Conservation (phyloP, 1,140 invertebrate species). For the Tenebrio molitor region DNA sequence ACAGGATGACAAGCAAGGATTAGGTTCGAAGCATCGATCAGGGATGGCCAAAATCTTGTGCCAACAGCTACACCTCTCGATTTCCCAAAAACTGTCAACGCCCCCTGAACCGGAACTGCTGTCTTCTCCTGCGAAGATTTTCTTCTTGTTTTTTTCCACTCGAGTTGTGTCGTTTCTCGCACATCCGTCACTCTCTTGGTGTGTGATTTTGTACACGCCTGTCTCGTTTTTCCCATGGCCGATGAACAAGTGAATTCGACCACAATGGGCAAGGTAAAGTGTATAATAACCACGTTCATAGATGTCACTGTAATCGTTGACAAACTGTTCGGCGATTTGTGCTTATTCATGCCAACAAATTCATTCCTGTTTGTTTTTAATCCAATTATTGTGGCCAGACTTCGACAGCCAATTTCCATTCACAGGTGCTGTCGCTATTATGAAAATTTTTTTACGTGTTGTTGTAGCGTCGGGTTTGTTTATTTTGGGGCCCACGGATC, state of each 20-base stretch:
- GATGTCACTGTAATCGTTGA: slow-evolving; percentile 42
- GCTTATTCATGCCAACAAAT: slow-evolving; percentile 52
- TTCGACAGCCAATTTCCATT: slow-evolving; percentile 38
- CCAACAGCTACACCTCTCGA: not conserved
- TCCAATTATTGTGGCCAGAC: slow-evolving; percentile 45
- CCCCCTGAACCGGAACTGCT: too few relatives aligned
- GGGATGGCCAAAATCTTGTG: slow-evolving; percentile 17
- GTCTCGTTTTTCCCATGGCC: slow-evolving; percentile 3
- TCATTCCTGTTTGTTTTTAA: slow-evolving; percentile 53
- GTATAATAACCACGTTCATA: slow-evolving; percentile 42
- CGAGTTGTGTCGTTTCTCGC: too few relatives aligned
- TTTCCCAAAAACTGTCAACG: not conserved
- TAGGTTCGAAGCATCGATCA: slow-evolving; percentile 28
- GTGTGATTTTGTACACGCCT: slow-evolving; percentile 9
- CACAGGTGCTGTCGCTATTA: not conserved
- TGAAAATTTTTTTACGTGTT: not conserved
- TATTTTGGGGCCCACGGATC: too few relatives aligned
- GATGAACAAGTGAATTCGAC: not conserved
- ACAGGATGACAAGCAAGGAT: slow-evolving; percentile 50
- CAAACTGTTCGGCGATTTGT: slow-evolving; percentile 47
- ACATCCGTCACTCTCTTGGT: too few relatives aligned
- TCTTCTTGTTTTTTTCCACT: slow-evolving; percentile 5
- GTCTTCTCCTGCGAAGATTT: too few relatives aligned
- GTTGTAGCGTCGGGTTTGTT: not conserved
- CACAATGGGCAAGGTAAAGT: slow-evolving; percentile 36